phyloP scores from a whole-genome alignment of 2,888 invertebrate species.

The Helobdella robusta region DNA sequence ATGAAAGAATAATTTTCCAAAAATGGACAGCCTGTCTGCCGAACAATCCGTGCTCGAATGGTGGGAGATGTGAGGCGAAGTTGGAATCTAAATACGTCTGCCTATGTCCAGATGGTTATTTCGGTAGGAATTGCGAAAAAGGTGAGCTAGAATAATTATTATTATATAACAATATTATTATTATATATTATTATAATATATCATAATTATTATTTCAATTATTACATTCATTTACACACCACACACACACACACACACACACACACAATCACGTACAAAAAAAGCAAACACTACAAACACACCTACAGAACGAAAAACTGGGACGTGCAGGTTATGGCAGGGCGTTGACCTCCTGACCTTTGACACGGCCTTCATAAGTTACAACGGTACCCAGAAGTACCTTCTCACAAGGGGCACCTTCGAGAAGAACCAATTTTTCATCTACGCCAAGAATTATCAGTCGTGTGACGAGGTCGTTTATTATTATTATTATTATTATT shows the following conservation, averaged over 20 bases:
- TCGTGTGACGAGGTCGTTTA: not conserved
- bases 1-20: too few species aligned
- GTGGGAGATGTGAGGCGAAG: not conserved
- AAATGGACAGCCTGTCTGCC: slow-evolving; percentile 9
- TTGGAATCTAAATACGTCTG: not conserved
- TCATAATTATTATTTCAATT: not conserved
- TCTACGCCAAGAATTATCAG: slow-evolving; percentile 10
- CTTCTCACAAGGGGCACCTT: slow-evolving; percentile 1
- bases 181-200: not conserved
- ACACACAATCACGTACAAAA: not conserved
- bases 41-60: slow-evolving; percentile 8
- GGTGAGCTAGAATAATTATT: not conserved
- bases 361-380: not conserved
- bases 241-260: too few species aligned
- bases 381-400: slow-evolving; percentile 5
- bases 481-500: not conserved
- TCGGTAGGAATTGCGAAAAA: slow-evolving; percentile 8
- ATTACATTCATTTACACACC: not conserved
- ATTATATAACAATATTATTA: not conserved
- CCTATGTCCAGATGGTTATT: not conserved
- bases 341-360: not conserved
- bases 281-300: not conserved
- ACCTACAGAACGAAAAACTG: slow-evolving; percentile 3
- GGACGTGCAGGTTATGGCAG: slow-evolving; percentile 2
- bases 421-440: not conserved